Conservation (phyloP, 2,113 vertebrate genomes). For the Morone chrysops region DNA sequence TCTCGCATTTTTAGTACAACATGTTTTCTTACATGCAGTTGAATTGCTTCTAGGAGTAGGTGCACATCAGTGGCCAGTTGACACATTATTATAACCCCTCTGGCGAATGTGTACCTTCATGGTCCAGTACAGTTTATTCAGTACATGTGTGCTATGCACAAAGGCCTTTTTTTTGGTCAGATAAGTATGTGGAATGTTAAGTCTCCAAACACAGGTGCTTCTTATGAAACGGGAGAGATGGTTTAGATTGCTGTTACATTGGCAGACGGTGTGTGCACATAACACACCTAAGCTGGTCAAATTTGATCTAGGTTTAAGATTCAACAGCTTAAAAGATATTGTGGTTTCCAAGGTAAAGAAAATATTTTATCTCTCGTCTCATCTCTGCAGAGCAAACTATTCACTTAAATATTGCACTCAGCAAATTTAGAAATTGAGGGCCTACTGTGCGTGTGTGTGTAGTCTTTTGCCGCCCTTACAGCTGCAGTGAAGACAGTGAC, state of each 20-base stretch:
- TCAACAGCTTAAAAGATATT: constrained; percentile 70
- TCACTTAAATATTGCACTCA: constrained; percentile 54
- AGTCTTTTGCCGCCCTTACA: constrained; percentile 11
- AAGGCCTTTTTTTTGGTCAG: constrained; percentile 78
- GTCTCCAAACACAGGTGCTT: constrained; percentile 86
- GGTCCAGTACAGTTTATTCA: constrained; percentile 77
- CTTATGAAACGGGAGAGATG: constrained; percentile 81
- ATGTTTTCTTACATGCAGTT: constrained; percentile 17
- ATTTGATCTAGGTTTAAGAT: constrained; percentile 75
- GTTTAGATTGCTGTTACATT: constrained; percentile 81
- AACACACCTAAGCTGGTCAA: constrained; percentile 76
- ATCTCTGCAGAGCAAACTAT: constrained; percentile 53
- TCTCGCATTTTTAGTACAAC: constrained; percentile 1
- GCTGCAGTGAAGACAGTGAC: constrained; percentile 25
- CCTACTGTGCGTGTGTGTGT: not conserved
- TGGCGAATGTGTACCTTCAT: constrained; percentile 67
- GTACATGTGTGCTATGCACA: constrained; percentile 75
- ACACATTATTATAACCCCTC: constrained; percentile 53
- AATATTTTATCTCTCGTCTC: constrained; percentile 65
- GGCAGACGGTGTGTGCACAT: constrained; percentile 76
- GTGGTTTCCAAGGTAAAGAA: constrained; percentile 61
- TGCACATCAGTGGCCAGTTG: constrained; percentile 31
- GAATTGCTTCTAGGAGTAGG: constrained; percentile 3
- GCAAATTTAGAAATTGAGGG: constrained; percentile 41
- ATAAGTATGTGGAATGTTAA: constrained; percentile 83